Percentiles rank a stretch among this genome's conserved stretches.
Evolutionary conservation across 92 coral and sea anemone genomes (phyloP).

Genomic region (Umimayanthus kanabou): DNA sequence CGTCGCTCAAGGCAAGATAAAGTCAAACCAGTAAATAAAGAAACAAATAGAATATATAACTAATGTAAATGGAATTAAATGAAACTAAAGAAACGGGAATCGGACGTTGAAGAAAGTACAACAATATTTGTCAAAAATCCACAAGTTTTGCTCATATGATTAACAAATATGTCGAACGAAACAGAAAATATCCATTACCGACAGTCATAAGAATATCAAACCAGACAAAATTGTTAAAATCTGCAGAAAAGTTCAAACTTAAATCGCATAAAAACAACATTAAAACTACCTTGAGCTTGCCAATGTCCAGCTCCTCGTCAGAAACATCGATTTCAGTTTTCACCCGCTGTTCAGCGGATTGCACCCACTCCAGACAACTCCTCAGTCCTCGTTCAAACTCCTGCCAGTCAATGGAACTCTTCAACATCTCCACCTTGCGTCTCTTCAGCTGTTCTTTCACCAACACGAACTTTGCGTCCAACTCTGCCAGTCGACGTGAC

Average conservation of each 20-base stretch:
- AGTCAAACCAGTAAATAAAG: neutral
- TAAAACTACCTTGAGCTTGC: conserved; percentile 64
- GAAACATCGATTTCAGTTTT: conserved; percentile 50
- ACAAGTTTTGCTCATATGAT: neutral
- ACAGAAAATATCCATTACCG: neutral
- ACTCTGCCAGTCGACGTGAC: conserved; percentile 51
- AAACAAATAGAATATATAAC: no score
- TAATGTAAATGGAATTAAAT: neutral
- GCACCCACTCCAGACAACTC: conserved; percentile 75
- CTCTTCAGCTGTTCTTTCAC: conserved; percentile 73
- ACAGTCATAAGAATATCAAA: neutral
- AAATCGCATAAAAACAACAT: neutral
- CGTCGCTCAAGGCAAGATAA: neutral
- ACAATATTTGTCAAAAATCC: neutral
- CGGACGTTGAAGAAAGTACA: no score
- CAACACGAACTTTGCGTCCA: conserved; percentile 62
- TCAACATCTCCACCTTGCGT: conserved; percentile 73
- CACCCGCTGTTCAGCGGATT: conserved; percentile 58
- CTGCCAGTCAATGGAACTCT: conserved; percentile 84
- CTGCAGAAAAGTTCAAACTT: neutral
- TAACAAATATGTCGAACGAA: neutral
- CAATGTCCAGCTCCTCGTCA: conserved; percentile 64
- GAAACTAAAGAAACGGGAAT: neutral
- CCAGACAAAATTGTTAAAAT: neutral
- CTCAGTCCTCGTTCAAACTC: conserved; percentile 76